Conservation (phyloP, 2,888 invertebrate species). For the Cinara cedri region DNA sequence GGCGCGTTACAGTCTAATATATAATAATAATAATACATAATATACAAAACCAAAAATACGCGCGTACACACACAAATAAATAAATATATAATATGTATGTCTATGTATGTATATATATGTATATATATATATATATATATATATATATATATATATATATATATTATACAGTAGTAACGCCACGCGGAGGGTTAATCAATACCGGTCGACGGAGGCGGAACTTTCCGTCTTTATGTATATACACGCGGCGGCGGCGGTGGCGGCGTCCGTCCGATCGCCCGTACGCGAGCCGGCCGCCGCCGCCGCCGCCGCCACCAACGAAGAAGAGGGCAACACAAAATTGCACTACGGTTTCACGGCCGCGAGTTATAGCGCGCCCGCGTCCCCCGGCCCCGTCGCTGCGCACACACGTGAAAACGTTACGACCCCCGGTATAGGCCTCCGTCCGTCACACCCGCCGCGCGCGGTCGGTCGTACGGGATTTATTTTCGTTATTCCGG, state of each 20-base stretch:
- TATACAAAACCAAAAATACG: too few species aligned
- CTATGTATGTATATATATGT: neutral
- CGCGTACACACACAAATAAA: neutral
- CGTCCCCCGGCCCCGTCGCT: too few species aligned
- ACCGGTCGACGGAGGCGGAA: constrained; percentile 45
- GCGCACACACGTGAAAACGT: too few species aligned
- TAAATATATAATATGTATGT: neutral
- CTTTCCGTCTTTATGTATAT: too few species aligned
- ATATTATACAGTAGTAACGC: constrained; percentile 26
- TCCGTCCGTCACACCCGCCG: too few species aligned
- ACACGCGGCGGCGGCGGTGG: constrained; percentile 64
- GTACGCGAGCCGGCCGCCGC: neutral
- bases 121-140: constrained; percentile 5
- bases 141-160: neutral
- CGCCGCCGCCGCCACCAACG: neutral
- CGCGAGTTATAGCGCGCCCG: too few species aligned
- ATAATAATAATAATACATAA: too few species aligned
- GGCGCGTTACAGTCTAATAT: too few species aligned
- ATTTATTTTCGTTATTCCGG: too few species aligned
- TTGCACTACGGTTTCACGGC: too few species aligned
- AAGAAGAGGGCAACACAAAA: neutral
- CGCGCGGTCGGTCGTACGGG: too few species aligned
- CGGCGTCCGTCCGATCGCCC: constrained; percentile 43
- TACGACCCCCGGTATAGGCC: too few species aligned
- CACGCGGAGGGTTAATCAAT: constrained; percentile 54